Percentiles rank a stretch among this genome's conserved stretches.
phyloP scores from a whole-genome alignment of 1,140 invertebrate genomes.

The Leucophenga varia region DNA sequence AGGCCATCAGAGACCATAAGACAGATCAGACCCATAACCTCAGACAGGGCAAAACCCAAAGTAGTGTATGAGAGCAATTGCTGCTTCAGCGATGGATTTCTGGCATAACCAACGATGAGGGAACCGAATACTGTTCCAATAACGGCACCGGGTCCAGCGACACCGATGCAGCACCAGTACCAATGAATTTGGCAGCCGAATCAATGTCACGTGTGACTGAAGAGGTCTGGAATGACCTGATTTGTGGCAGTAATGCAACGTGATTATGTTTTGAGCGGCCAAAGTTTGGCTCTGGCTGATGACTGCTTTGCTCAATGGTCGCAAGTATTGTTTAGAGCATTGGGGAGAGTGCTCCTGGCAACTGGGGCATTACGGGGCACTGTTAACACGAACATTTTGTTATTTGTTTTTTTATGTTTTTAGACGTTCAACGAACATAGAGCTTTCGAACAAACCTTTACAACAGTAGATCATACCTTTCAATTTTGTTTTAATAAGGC shows the following conservation, averaged over 20 bases:
- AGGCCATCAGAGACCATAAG: conserved; percentile 99
- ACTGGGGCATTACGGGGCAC: conserved; percentile 58
- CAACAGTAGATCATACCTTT: conserved; percentile 5
- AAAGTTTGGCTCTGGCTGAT: conserved; percentile 60
- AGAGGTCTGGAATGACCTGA: conserved; percentile 85
- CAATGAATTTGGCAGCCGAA: conserved; percentile 99
- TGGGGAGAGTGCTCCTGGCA: conserved; percentile 73
- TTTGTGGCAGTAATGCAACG: conserved; percentile 59
- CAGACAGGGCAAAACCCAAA: conserved; percentile 96
- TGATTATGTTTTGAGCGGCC: conserved; percentile 59
- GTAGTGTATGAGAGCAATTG: conserved; percentile 98
- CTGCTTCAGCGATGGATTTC: conserved; percentile 96
- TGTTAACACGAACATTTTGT: conserved; percentile 71
- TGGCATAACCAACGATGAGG: conserved; percentile 96
- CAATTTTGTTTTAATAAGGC: too few relatives aligned
- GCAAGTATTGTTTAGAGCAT: conserved; percentile 64
- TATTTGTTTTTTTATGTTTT: conserved; percentile 29
- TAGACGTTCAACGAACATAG: conserved; percentile 16
- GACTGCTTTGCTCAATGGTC: conserved; percentile 69
- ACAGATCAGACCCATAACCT: conserved; percentile 99
- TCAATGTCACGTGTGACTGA: conserved; percentile 91
- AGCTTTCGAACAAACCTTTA: conserved; percentile 23
- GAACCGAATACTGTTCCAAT: conserved; percentile 99
- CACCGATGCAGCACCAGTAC: conserved; percentile 97
- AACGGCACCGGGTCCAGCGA: conserved; percentile 96